Evolutionary conservation across 2,888 invertebrate species (phyloP).

Genomic region (Chalcis sispes): DNA sequence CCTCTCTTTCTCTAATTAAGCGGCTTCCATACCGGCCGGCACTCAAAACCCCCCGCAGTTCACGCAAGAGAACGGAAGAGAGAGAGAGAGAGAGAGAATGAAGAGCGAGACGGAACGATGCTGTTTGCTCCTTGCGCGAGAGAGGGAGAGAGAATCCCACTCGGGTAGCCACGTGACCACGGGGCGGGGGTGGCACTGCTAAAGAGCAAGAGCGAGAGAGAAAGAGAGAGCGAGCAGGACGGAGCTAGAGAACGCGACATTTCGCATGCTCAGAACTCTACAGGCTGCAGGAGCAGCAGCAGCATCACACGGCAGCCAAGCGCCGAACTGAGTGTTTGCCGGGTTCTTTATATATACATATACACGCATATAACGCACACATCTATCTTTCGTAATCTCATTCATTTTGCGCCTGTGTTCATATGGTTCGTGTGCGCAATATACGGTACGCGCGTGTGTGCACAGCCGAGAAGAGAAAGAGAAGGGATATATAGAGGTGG

Average conservation of each 20-base stretch:
- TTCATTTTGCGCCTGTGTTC: conserved; percentile 5
- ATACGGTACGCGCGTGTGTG: not conserved
- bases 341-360: conserved; percentile 2
- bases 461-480: not conserved
- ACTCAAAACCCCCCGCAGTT: conserved; percentile 56
- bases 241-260: conserved; percentile 70
- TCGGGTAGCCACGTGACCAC: conserved; percentile 69
- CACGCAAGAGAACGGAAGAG: not conserved
- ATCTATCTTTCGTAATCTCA: not conserved
- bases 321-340: conserved; percentile 33
- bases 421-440: no score
- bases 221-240: conserved; percentile 30
- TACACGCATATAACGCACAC: not conserved
- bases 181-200: conserved; percentile 71
- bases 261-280: conserved; percentile 75
- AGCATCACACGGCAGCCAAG: conserved; percentile 46
- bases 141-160: conserved; percentile 8
- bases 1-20: conserved; percentile 59
- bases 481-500: no score
- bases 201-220: conserved; percentile 4
- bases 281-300: conserved; percentile 68
- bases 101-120: not conserved
- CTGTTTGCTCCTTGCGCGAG: conserved; percentile 3
- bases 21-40: conserved; percentile 50
- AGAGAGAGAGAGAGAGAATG: conserved; percentile 8